Percentiles rank a stretch among this genome's conserved stretches.
Evolutionary conservation across 1,140 invertebrate species (phyloP).

Genomic region (Hermetia illucens): DNA sequence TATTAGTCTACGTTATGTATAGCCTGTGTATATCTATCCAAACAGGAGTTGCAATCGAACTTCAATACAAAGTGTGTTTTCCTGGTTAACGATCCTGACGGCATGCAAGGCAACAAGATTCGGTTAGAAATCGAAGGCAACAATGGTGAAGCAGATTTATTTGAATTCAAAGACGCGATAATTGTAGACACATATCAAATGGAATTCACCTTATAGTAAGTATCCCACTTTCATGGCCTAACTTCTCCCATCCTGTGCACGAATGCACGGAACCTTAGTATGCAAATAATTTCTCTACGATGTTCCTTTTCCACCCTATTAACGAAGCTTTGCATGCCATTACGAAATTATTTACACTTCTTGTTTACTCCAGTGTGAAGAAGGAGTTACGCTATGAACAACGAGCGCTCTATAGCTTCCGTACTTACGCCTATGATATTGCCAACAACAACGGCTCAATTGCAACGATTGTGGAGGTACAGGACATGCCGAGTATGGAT

Average conservation of each 20-base stretch:
- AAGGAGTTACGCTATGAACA: constrained; percentile 9
- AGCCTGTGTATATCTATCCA: background rate
- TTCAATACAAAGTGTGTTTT: constrained; percentile 5
- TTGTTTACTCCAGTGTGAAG: constrained; percentile 5
- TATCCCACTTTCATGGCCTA: no score
- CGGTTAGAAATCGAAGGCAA: constrained; percentile 2
- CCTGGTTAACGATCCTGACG: constrained; percentile 6
- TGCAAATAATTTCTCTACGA: no score
- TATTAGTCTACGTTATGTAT: background rate
- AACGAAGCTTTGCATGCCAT: no score
- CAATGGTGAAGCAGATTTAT: constrained; percentile 1
- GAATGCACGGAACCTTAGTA: constrained; percentile 5
- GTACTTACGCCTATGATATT: constrained; percentile 28
- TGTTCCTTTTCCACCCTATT: no score
- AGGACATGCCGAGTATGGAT: constrained; percentile 34
- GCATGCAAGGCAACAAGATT: constrained; percentile 6
- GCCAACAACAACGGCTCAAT: constrained; percentile 30
- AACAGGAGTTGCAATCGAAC: constrained; percentile 5
- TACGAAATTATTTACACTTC: no score
- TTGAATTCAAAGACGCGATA: constrained; percentile 4
- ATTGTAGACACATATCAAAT: background rate
- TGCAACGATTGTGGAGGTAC: constrained; percentile 34
- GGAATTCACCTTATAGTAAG: constrained; percentile 11
- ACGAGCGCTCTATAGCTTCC: constrained; percentile 8
- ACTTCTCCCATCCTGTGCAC: no score